These are phyloP conservation scores for Caligus rogercresseyi DNA, from an alignment of 1,140 invertebrate genomes.

Conservation along the genomic window DNA sequence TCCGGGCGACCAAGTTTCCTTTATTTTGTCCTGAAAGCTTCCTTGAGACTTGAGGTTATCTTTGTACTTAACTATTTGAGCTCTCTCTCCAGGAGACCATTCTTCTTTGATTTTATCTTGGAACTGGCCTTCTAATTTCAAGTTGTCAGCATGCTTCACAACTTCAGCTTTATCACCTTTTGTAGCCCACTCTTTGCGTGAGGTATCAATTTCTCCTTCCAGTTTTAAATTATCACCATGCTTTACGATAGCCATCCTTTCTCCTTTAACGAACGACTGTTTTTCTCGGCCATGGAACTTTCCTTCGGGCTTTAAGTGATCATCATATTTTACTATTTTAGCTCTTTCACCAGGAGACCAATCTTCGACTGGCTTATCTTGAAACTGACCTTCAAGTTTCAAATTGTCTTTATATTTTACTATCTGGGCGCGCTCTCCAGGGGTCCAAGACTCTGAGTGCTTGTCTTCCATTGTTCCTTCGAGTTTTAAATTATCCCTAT, in stretches of 20 bases:
- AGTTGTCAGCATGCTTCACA: conserved; percentile 23
- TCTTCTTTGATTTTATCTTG: conserved; percentile 31
- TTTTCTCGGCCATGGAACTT: conserved; percentile 22
- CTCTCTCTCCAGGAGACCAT: conserved; percentile 24
- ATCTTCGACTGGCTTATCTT: conserved; percentile 18
- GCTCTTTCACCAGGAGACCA: conserved; percentile 21
- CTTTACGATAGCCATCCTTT: conserved; percentile 29
- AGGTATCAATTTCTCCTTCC: conserved; percentile 40
- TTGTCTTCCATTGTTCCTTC: conserved; percentile 33
- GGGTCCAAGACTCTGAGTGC: conserved; percentile 23
- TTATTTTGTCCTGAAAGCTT: conserved; percentile 28
- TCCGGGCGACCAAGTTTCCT: conserved; percentile 23
- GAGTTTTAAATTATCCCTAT: conserved; percentile 37
- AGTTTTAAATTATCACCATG: conserved; percentile 37
- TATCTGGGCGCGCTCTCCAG: conserved; percentile 23
- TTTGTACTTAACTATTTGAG: neutral
- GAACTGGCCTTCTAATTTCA: conserved; percentile 24
- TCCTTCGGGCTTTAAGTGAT: conserved; percentile 28
- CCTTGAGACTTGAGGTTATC: conserved; percentile 23
- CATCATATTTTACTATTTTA: conserved; percentile 23
- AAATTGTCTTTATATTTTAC: conserved; percentile 23
- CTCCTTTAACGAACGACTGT: conserved; percentile 25
- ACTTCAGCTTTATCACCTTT: conserved; percentile 23
- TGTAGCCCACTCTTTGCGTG: conserved; percentile 18
- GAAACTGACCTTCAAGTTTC: conserved; percentile 22